phyloP scores from a whole-genome alignment of 2,888 invertebrate species.

The Tenthredo distinguenda region DNA sequence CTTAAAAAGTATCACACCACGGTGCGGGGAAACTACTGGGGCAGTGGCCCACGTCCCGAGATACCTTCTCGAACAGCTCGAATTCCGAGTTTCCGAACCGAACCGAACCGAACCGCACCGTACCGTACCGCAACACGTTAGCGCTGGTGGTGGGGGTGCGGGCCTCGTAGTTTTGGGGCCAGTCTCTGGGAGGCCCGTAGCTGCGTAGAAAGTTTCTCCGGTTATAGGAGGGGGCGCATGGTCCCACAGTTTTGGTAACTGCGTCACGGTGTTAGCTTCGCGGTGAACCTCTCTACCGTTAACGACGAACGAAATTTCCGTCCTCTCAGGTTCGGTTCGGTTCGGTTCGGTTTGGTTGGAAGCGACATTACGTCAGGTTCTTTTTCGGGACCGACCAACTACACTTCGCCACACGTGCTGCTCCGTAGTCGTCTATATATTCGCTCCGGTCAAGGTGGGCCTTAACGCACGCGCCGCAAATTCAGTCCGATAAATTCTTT shows the following conservation, averaged over 20 bases:
- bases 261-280: constrained; percentile 66
- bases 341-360: neutral
- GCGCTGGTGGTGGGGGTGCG: constrained; percentile 56
- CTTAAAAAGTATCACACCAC: constrained; percentile 45
- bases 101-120: constrained; percentile 41
- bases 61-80: constrained; percentile 59
- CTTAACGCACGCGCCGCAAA: constrained; percentile 11
- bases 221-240: constrained; percentile 60
- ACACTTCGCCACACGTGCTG: neutral
- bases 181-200: constrained; percentile 56
- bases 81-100: constrained; percentile 55
- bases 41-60: constrained; percentile 46
- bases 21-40: constrained; percentile 40
- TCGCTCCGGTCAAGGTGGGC: constrained; percentile 31
- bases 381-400: neutral
- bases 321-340: neutral
- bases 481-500: neutral
- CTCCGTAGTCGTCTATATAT: neutral
- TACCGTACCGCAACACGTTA: constrained; percentile 37
- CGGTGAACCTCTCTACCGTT: constrained; percentile 58
- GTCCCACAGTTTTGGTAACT: constrained; percentile 71
- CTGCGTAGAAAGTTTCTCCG: constrained; percentile 70
- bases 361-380: constrained; percentile 15
- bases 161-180: constrained; percentile 57
- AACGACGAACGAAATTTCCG: constrained; percentile 49